Conservation (phyloP, 2,113 vertebrate genomes). For the Corydoras maculifer region DNA sequence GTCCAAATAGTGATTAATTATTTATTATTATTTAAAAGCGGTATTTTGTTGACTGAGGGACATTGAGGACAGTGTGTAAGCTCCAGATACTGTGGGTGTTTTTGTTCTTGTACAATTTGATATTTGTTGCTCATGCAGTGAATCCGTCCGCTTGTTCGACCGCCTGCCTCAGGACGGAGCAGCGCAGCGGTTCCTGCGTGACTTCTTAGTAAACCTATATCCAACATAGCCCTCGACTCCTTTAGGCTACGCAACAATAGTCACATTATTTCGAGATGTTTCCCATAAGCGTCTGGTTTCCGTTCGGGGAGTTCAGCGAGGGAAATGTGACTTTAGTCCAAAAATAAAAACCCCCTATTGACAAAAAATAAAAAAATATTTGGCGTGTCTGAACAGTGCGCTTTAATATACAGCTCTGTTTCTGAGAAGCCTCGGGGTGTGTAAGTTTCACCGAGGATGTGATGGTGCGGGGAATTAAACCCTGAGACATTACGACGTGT, state of each 20-base stretch:
- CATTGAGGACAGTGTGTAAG: too few relatives aligned
- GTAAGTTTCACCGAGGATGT: not conserved
- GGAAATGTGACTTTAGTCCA: not conserved
- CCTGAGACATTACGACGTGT: too few relatives aligned
- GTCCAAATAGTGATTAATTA: too few relatives aligned
- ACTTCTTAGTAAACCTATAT: not conserved
- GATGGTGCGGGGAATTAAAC: not conserved
- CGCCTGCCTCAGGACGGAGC: not conserved
- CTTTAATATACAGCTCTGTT: not conserved
- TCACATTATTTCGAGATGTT: conserved; percentile 1
- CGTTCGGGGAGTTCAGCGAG: not conserved
- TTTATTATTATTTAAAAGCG: too few relatives aligned
- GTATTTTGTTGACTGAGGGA: too few relatives aligned
- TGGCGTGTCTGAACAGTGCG: not conserved
- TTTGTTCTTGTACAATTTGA: too few relatives aligned
- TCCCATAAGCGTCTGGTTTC: not conserved
- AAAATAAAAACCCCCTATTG: too few relatives aligned
- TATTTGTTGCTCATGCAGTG: too few relatives aligned
- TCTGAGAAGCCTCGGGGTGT: not conserved
- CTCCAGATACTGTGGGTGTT: too few relatives aligned
- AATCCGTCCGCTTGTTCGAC: conserved; percentile 18
- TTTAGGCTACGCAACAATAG: conserved; percentile 8
- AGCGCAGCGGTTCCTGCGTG: not conserved
- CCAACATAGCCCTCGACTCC: not conserved
- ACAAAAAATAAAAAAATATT: too few relatives aligned